Percentiles rank a stretch among this genome's conserved stretches.
phyloP scores from a whole-genome alignment of 1,140 invertebrate genomes.

The Orussus abietinus region DNA sequence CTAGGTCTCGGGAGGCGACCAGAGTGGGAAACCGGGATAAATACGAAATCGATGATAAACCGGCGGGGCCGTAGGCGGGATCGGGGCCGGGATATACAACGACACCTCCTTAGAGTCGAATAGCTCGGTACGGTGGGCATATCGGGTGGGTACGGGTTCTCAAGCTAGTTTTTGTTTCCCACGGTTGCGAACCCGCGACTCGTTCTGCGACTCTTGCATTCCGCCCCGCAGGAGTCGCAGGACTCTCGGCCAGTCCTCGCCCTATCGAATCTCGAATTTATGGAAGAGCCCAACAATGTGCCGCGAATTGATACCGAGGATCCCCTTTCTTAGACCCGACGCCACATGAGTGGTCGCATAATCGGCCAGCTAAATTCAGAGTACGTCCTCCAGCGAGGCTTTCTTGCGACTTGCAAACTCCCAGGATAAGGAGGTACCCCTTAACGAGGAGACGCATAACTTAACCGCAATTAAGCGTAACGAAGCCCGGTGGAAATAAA shows the following conservation, averaged over 20 bases:
- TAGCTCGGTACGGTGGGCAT: slow-evolving; percentile 16
- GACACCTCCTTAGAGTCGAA: slow-evolving; percentile 31
- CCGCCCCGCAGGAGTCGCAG: slow-evolving; percentile 19
- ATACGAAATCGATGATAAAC: slow-evolving; percentile 1
- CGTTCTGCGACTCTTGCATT: slow-evolving; percentile 17
- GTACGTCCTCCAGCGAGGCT: too few relatives aligned
- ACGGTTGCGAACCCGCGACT: slow-evolving; percentile 18
- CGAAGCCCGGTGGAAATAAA: slow-evolving; percentile 2
- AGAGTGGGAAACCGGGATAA: background rate
- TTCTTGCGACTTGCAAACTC: too few relatives aligned
- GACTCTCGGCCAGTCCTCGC: too few relatives aligned
- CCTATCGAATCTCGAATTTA: too few relatives aligned
- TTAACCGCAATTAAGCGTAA: background rate
- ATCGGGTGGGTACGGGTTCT: slow-evolving; percentile 32
- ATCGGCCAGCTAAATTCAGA: too few relatives aligned
- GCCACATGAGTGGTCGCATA: too few relatives aligned
- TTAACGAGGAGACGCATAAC: background rate
- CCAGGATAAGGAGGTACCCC: too few relatives aligned
- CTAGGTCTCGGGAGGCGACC: slow-evolving; percentile 9
- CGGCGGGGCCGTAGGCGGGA: background rate
- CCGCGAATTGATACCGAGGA: too few relatives aligned
- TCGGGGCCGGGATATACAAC: slow-evolving; percentile 24
- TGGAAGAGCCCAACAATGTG: too few relatives aligned
- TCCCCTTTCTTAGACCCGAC: too few relatives aligned
- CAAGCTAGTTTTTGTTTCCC: slow-evolving; percentile 34